Percentiles rank a stretch among this genome's conserved stretches.
phyloP scores from a whole-genome alignment of 2,888 invertebrate species.

The Pandemis corylana region DNA sequence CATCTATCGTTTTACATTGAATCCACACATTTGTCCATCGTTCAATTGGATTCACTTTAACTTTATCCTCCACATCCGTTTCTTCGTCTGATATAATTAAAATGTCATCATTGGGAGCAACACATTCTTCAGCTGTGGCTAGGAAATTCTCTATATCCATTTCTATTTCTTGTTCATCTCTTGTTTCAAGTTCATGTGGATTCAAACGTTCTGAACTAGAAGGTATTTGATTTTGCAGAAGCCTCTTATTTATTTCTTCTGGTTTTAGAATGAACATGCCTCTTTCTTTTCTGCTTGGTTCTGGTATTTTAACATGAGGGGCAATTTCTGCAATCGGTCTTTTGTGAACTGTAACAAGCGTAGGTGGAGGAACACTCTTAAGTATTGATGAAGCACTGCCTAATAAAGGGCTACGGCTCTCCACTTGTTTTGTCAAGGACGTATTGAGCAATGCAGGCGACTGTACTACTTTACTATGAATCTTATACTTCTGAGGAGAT shows the following conservation, averaged over 20 bases:
- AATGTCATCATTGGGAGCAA: conserved; percentile 48
- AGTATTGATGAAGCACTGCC: conserved; percentile 15
- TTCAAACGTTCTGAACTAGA: conserved; percentile 35
- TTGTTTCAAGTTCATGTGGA: conserved; percentile 18
- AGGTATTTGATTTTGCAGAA: conserved; percentile 46
- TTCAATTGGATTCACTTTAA: conserved; percentile 17
- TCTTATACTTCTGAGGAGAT: conserved; percentile 31
- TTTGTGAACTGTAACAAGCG: conserved; percentile 33
- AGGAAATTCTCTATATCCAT: conserved; percentile 64
- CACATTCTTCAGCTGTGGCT: conserved; percentile 51
- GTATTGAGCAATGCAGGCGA: conserved; percentile 18
- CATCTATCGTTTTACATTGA: conserved; percentile 60
- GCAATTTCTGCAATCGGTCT: conserved; percentile 57
- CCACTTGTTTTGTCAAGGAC: conserved; percentile 6
- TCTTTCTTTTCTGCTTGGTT: conserved; percentile 50
- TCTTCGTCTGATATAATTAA: conserved; percentile 57
- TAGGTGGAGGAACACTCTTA: conserved; percentile 1
- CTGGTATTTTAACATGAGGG: conserved; percentile 63
- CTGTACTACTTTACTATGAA: conserved; percentile 27
- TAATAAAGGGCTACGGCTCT: conserved; percentile 11
- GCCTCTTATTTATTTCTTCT: conserved; percentile 75
- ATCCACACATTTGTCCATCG: conserved; percentile 61
- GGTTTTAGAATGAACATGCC: conserved; percentile 76
- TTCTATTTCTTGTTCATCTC: conserved; percentile 43
- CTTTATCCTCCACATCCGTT: conserved; percentile 44